Evolutionary conservation across 2,888 invertebrate species (phyloP), one percentile per base, ranked within the genome.

Genomic region (Cheilosia urbana): DNA sequence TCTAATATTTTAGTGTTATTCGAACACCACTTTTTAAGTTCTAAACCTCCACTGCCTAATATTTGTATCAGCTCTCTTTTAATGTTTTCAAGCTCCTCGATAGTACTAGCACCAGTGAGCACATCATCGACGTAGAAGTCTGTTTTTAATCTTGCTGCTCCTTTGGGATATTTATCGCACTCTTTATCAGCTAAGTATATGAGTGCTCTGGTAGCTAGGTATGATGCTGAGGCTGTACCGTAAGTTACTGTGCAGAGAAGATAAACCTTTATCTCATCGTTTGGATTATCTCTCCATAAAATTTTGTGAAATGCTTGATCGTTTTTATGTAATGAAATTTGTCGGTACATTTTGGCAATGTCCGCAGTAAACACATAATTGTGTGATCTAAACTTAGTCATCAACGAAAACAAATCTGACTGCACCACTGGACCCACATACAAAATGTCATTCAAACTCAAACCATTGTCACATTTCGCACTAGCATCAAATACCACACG

Each of bases 71-170:
- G 5, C 21, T 73, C 24, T 13, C 30, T 24, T 47, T 65, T 57
- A 21, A 62, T 55, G 34, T 34, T 9, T 1, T 24, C 5, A 13
- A 73, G 17, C 19, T 72, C 72, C 3, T 72, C 40, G 2, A 60
- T 21, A 15, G 72, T 34, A 15, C 37, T 42, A 37, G 49, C 47
- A n/a, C 73, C 62, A 0, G 53, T 58, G n/a, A 47, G 15, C 19
- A 75, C 21, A 17, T 66, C 47, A 17, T 65, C 57, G 15, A 76
- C 66, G 30, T 66, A 66, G 2, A 66, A 76, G 6, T 76, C n/a
- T 9, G 30, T 9, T 27, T 40, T 42, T n/a, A 60, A 15, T 27
- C 2, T 21, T 21, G 1, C 21, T 21, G 21, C 21, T 21, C 21
- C 21, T 21, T 21, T 21, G 21, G 21, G 21, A 21, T 21, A 21